phyloP scores from a whole-genome alignment of 1,140 invertebrate genomes.

The Lepidostoma basale region DNA sequence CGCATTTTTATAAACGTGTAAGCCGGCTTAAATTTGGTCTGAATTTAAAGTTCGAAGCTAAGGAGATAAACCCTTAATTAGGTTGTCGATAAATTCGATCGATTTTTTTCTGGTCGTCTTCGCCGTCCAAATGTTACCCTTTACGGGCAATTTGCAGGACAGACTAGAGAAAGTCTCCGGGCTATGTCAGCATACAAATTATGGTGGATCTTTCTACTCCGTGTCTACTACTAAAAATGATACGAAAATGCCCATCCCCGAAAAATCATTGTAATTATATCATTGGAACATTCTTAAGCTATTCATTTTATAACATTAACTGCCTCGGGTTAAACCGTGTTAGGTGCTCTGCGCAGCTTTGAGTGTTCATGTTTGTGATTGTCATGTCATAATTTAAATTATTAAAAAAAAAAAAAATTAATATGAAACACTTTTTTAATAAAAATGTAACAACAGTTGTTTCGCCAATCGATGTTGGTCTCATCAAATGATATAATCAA shows the following conservation, averaged over 20 bases:
- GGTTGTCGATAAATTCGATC: conserved; percentile 34
- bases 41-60: no score
- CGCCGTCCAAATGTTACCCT: conserved; percentile 27
- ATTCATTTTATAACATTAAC: conserved; percentile 39
- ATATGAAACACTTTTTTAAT: no score
- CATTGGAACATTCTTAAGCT: conserved; percentile 44
- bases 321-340: neutral
- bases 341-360: conserved; percentile 4
- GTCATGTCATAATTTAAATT: neutral
- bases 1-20: no score
- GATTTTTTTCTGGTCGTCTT: neutral
- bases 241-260: conserved; percentile 17
- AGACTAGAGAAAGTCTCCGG: conserved; percentile 40
- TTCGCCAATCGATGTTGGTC: no score
- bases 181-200: conserved; percentile 29
- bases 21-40: neutral
- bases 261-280: conserved; percentile 45
- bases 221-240: conserved; percentile 13
- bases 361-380: neutral
- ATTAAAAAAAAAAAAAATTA: no score
- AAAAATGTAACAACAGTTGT: no score
- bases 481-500: no score
- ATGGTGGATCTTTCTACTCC: conserved; percentile 13
- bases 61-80: conserved; percentile 25
- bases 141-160: conserved; percentile 38